Percentiles rank a stretch among this genome's conserved stretches.
phyloP scores from a whole-genome alignment of 2,113 vertebrate species.

The Crotalus horridus region DNA sequence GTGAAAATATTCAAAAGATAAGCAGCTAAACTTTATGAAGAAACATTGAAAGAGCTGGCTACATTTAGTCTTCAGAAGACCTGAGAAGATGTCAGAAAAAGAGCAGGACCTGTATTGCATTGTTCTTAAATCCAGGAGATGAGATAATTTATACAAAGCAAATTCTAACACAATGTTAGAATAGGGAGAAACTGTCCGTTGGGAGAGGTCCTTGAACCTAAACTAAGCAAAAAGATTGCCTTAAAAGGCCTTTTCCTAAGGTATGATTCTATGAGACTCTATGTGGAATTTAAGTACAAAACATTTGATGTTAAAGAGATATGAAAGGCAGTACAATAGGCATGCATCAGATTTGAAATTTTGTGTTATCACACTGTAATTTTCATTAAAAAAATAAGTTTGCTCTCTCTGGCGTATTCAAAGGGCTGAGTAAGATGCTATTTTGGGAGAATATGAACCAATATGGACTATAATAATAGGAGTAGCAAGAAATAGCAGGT shows the following conservation, averaged over 20 bases:
- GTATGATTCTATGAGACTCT: background rate
- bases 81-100: background rate
- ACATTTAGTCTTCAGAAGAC: background rate
- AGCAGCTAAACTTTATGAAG: background rate
- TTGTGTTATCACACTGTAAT: background rate
- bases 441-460: background rate
- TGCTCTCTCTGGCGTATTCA: background rate
- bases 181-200: background rate
- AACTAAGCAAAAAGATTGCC: background rate
- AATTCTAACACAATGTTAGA: background rate
- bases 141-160: background rate
- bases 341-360: background rate
- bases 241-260: background rate
- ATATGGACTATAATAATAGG: background rate
- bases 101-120: background rate
- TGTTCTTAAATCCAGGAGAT: background rate
- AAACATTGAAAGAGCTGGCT: background rate
- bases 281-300: background rate
- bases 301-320: background rate
- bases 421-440: background rate
- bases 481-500: background rate
- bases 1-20: background rate
- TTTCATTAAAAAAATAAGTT: background rate
- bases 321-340: background rate
- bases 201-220: background rate